Evolutionary conservation across 2,888 invertebrate genomes (phyloP).

Genomic region (Hydrotaea cyrtoneurina): DNA sequence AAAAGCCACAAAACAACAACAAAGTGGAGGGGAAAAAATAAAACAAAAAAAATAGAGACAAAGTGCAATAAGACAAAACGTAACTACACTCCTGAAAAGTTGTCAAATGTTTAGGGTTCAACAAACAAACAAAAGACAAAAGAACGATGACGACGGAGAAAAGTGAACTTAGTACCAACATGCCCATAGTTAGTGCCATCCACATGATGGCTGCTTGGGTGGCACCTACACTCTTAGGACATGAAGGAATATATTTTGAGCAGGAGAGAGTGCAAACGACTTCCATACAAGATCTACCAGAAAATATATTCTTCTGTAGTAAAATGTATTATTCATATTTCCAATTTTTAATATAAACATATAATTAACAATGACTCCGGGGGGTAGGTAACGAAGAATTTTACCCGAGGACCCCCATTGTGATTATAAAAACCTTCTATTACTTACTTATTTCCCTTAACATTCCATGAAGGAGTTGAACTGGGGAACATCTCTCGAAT

Average conservation of each 20-base stretch:
- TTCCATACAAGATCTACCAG: neutral
- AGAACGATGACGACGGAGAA: neutral
- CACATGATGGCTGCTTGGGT: slow-evolving; percentile 34
- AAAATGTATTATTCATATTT: no score
- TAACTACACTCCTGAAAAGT: slow-evolving; percentile 51
- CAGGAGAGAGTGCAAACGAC: neutral
- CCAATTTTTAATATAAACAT: no score
- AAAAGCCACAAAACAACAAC: slow-evolving; percentile 12
- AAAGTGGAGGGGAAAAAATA: neutral
- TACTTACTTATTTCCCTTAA: no score
- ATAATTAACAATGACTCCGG: no score
- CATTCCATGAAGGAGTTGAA: no score
- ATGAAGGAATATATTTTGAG: neutral
- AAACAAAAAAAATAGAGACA: neutral
- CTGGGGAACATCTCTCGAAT: no score
- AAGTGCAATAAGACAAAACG: slow-evolving; percentile 26
- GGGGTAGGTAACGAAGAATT: no score
- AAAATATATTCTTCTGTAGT: no score
- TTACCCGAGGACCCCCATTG: no score
- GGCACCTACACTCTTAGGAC: slow-evolving; percentile 47
- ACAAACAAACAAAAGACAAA: slow-evolving; percentile 26
- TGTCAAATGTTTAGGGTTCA: slow-evolving; percentile 52
- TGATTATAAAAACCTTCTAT: no score
- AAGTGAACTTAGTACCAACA: neutral
- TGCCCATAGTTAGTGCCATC: neutral